Percentiles rank a stretch among this genome's conserved stretches.
phyloP scores from a whole-genome alignment of 2,797 vertebrate genomes.

The Micropoecilia bifurca region DNA sequence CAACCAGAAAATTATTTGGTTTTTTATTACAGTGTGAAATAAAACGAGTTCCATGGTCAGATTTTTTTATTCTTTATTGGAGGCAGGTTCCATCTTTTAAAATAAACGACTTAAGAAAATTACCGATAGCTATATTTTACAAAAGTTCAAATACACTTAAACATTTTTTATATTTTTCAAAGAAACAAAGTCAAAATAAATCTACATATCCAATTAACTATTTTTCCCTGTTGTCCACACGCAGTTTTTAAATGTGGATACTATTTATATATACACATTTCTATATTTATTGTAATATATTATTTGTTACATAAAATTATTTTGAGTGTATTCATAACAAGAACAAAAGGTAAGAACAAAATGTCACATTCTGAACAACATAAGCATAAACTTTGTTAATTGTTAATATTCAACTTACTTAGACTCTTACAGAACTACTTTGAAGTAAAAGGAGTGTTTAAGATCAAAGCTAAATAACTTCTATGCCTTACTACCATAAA shows the following conservation, averaged over 20 bases:
- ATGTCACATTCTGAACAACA: no score
- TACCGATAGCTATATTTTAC: not conserved
- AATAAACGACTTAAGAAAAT: not conserved
- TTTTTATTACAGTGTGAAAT: slow-evolving; percentile 18
- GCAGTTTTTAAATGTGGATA: not conserved
- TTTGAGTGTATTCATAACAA: not conserved
- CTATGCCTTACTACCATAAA: not conserved
- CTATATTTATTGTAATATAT: not conserved
- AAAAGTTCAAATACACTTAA: not conserved
- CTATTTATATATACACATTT: no score
- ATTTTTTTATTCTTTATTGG: not conserved
- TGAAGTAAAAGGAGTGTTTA: not conserved
- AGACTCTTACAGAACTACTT: not conserved
- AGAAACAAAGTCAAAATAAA: not conserved
- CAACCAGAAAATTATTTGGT: not conserved
- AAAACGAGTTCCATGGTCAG: not conserved
- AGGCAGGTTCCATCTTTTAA: not conserved
- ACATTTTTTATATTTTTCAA: not conserved
- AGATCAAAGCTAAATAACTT: not conserved
- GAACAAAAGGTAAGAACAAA: not conserved
- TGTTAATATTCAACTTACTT: not conserved
- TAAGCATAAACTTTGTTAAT: no score
- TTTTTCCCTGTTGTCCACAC: not conserved
- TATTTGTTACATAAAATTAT: not conserved
- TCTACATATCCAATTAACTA: not conserved